Evolutionary conservation across 2,113 vertebrate genomes (phyloP).

Genomic region (Thomomys bottae): DNA sequence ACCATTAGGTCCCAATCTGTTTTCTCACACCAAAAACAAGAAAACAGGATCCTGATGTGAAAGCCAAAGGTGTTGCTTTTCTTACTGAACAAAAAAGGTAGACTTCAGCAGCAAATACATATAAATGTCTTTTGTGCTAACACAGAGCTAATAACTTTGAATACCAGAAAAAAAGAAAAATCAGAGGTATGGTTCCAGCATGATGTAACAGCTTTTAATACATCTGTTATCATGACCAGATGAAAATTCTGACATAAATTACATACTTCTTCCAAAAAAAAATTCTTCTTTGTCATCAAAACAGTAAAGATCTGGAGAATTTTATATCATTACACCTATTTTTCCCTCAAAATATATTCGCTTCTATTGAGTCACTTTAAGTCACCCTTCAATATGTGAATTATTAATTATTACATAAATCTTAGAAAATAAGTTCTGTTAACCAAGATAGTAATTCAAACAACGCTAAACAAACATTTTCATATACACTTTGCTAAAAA

Average conservation of each 20-base stretch:
- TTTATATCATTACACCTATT: not conserved
- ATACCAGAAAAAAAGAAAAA: constrained; percentile 11
- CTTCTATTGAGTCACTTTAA: not conserved
- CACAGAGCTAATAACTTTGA: not conserved
- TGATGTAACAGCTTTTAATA: not conserved
- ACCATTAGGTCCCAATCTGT: not conserved
- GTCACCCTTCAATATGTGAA: not conserved
- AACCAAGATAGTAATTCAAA: constrained; percentile 9
- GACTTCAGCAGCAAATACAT: not conserved
- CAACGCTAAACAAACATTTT: constrained; percentile 35
- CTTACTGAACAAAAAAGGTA: constrained; percentile 28
- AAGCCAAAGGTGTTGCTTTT: constrained; percentile 40
- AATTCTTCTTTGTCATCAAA: constrained; percentile 24
- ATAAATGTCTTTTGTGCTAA: not conserved
- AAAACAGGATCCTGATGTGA: constrained; percentile 12
- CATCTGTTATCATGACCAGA: not conserved
- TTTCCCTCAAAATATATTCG: not conserved
- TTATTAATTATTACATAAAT: not conserved
- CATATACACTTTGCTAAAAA: constrained; percentile 19
- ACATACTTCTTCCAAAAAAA: not conserved
- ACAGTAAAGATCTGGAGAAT: not conserved
- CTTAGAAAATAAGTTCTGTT: constrained; percentile 9
- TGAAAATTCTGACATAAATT: constrained; percentile 33
- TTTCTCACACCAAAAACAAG: constrained; percentile 40
- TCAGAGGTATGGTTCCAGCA: not conserved